phyloP scores from a whole-genome alignment of 2,113 vertebrate genomes.

The Channa argus region DNA sequence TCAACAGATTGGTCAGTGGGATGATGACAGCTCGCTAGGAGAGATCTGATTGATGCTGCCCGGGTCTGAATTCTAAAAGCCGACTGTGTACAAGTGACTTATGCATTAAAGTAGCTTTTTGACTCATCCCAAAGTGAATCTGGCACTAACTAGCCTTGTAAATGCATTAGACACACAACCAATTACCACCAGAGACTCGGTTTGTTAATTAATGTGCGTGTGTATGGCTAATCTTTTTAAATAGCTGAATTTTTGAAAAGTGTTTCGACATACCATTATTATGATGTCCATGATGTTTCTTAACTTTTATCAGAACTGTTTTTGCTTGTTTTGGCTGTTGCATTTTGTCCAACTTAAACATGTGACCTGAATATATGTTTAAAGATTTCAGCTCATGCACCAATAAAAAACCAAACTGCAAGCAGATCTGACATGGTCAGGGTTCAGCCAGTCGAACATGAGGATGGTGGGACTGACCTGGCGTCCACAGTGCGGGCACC shows the following conservation, averaged over 20 bases:
- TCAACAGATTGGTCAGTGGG: constrained; percentile 78
- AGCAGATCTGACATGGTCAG: background rate
- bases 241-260: constrained; percentile 16
- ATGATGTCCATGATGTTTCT: constrained; percentile 10
- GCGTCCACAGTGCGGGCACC: constrained; percentile 93
- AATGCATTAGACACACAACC: constrained; percentile 58
- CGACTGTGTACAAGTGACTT: constrained; percentile 53
- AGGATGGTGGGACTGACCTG: constrained; percentile 82
- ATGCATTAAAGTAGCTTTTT: constrained; percentile 56
- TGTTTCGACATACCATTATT: constrained; percentile 26
- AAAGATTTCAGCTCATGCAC: constrained; percentile 8
- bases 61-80: constrained; percentile 61
- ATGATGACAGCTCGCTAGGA: constrained; percentile 75
- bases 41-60: constrained; percentile 72
- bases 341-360: constrained; percentile 10
- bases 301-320: constrained; percentile 5
- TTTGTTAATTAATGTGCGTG: constrained; percentile 33
- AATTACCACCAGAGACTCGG: constrained; percentile 56
- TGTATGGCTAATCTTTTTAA: constrained; percentile 31
- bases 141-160: constrained; percentile 52
- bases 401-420: background rate
- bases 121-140: constrained; percentile 53
- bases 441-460: background rate
- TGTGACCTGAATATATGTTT: background rate
- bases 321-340: constrained; percentile 23